phyloP scores from a whole-genome alignment of 1,140 invertebrate species.

The Ylistrum balloti region DNA sequence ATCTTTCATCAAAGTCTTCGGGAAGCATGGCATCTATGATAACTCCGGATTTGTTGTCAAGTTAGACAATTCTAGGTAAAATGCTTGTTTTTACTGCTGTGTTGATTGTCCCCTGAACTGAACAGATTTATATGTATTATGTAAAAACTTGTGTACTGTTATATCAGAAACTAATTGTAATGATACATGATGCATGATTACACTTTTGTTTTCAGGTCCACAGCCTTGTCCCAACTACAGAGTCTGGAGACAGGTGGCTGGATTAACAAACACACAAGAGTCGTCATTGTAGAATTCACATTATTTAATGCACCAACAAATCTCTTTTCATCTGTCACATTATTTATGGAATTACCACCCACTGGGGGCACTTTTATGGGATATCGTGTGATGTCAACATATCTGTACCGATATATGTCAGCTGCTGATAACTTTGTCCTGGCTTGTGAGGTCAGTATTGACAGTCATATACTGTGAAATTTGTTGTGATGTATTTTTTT shows the following conservation, averaged over 20 bases:
- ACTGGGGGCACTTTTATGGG: slow-evolving; percentile 72
- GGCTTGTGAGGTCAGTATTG: slow-evolving; percentile 76
- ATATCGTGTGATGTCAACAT: slow-evolving; percentile 70
- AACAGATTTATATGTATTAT: too few species aligned
- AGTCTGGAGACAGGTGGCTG: slow-evolving; percentile 67
- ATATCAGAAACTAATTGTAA: too few species aligned
- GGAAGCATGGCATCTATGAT: slow-evolving; percentile 72
- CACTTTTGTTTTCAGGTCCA: slow-evolving; percentile 59
- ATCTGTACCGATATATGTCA: slow-evolving; percentile 78
- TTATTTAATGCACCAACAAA: slow-evolving; percentile 76
- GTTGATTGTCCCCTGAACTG: too few species aligned
- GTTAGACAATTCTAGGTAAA: slow-evolving; percentile 72
- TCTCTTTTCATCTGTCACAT: slow-evolving; percentile 77
- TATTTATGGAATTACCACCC: slow-evolving; percentile 74
- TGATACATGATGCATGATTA: too few species aligned
- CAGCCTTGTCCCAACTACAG: slow-evolving; percentile 64
- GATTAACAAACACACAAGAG: slow-evolving; percentile 73
- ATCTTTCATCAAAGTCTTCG: slow-evolving; percentile 59
- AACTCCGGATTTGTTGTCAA: slow-evolving; percentile 69
- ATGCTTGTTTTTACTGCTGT: neutral
- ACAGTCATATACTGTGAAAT: neutral
- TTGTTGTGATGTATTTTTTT: too few species aligned
- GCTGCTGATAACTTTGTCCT: slow-evolving; percentile 76
- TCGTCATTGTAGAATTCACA: slow-evolving; percentile 78
- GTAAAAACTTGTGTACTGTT: too few species aligned